Conservation (phyloP, 1,140 invertebrate genomes). For the Penaeus indicus region DNA sequence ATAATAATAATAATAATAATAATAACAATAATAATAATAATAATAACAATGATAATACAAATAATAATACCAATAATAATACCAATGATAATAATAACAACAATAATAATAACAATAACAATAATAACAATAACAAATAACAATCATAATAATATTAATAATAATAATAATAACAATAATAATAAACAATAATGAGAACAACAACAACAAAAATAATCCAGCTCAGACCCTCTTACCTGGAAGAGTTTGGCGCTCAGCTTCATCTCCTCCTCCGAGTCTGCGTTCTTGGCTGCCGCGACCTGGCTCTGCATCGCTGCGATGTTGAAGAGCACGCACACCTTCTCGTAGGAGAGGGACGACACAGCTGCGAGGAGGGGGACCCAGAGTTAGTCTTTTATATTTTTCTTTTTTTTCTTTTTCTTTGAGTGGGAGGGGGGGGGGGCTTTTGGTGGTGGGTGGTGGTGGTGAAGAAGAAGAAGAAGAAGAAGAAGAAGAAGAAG, state of each 20-base stretch:
- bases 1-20: no score
- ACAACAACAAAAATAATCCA: no score
- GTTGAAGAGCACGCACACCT: constrained; percentile 96
- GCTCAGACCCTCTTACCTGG: constrained; percentile 76
- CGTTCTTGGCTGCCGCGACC: constrained; percentile 86
- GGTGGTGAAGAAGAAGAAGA: no score
- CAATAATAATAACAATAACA: no score
- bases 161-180: constrained; percentile 34
- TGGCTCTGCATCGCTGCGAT: constrained; percentile 94
- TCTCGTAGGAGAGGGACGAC: constrained; percentile 90
- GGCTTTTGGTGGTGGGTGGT: no score
- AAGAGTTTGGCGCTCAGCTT: constrained; percentile 93
- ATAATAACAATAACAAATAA: constrained; percentile 36
- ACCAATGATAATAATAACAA: no score
- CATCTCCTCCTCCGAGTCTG: constrained; percentile 93
- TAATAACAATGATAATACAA: neutral
- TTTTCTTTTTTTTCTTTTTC: no score
- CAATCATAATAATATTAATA: neutral
- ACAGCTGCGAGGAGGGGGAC: constrained; percentile 72
- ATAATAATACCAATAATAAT: no score
- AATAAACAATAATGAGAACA: constrained; percentile 11
- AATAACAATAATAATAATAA: no score
- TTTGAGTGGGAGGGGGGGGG: no score
- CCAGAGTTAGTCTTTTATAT: neutral
- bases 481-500: no score